These are phyloP conservation scores for Apotomis betuletana DNA, from an alignment of 2,888 invertebrate genomes.

Conservation along the genomic window DNA sequence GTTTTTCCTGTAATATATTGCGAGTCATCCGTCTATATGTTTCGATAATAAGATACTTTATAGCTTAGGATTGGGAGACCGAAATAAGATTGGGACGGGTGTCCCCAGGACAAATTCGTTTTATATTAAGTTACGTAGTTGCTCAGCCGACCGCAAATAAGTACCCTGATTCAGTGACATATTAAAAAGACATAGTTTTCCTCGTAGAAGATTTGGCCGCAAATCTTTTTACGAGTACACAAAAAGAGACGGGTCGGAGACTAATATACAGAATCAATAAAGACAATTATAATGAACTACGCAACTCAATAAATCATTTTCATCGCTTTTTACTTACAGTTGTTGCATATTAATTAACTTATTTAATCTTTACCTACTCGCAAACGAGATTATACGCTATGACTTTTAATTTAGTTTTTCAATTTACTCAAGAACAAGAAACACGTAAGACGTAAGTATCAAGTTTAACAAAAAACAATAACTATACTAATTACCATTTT, in stretches of 20 bases:
- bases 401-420: too few species aligned
- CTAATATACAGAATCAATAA: neutral
- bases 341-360: too few species aligned
- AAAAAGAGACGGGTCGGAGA: neutral
- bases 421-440: too few species aligned
- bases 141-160: conserved; percentile 24
- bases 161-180: conserved; percentile 17
- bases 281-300: conserved; percentile 1
- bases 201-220: conserved; percentile 1
- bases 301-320: too few species aligned
- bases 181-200: conserved; percentile 11
- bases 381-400: too few species aligned
- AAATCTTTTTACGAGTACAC: conserved; percentile 9
- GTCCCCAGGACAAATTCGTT: conserved; percentile 16
- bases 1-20: conserved; percentile 11
- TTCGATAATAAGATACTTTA: conserved; percentile 16
- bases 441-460: too few species aligned
- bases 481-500: conserved; percentile 2
- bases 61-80: conserved; percentile 12
- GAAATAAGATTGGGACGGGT: conserved; percentile 14
- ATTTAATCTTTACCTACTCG: too few species aligned
- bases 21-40: conserved; percentile 1
- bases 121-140: conserved; percentile 19
- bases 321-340: too few species aligned
- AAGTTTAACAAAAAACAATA: neutral